A percentile compares a stretch with the other conserved stretches of the same genome.
These are phyloP conservation scores for Aldrovandia affinis DNA, from an alignment of 2,797 vertebrate genomes.

Conservation along the genomic window DNA sequence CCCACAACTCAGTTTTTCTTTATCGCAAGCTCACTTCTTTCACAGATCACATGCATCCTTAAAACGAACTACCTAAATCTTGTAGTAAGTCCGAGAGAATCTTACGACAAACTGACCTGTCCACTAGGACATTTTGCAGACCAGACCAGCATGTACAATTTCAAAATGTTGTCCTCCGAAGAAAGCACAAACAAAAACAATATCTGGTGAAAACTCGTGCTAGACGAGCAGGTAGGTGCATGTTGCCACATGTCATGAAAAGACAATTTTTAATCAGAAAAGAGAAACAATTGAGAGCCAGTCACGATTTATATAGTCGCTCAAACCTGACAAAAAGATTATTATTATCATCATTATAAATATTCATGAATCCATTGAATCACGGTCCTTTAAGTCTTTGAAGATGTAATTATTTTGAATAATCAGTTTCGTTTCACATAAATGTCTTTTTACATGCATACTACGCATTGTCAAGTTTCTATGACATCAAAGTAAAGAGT, in stretches of 20 bases:
- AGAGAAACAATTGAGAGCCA: not conserved
- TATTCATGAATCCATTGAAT: constrained; percentile 8
- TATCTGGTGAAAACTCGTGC: not conserved
- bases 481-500: not conserved
- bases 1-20: no score
- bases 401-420: not conserved
- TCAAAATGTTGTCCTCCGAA: not conserved
- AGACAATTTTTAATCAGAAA: not conserved
- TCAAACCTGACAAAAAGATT: not conserved
- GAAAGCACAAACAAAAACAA: not conserved
- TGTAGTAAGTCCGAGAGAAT: no score
- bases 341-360: constrained; percentile 14
- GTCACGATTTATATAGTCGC: constrained; percentile 10
- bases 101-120: not conserved
- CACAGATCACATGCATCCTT: no score
- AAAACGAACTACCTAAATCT: no score
- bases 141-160: not conserved
- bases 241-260: not conserved
- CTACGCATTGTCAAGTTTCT: not conserved
- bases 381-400: not conserved
- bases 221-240: not conserved
- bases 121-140: not conserved
- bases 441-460: not conserved
- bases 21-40: no score
- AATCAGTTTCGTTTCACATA: not conserved